Conservation (phyloP, 2,888 invertebrate genomes). For the Euzetes globulus region DNA sequence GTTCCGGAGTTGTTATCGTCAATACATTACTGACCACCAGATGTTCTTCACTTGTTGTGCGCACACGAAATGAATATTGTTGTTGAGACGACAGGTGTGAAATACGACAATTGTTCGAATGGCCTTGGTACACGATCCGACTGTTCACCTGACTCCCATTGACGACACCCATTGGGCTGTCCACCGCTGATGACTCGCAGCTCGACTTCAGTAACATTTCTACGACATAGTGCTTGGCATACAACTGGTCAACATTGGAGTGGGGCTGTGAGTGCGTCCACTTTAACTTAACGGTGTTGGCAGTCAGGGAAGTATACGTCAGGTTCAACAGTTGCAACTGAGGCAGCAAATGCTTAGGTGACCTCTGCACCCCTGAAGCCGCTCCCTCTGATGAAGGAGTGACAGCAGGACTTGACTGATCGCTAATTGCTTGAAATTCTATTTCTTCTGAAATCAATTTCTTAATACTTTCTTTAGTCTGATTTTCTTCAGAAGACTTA, state of each 20-base stretch:
- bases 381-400: neutral
- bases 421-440: neutral
- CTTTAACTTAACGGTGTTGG: constrained; percentile 60
- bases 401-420: neutral
- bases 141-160: neutral
- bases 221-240: constrained; percentile 31
- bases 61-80: constrained; percentile 36
- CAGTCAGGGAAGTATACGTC: constrained; percentile 49
- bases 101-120: constrained; percentile 23
- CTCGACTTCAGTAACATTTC: constrained; percentile 36
- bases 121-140: constrained; percentile 35
- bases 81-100: constrained; percentile 27
- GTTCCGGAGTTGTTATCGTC: constrained; percentile 33
- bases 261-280: constrained; percentile 66
- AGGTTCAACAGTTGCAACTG: constrained; percentile 30
- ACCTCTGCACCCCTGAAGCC: constrained; percentile 31
- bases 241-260: neutral
- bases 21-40: constrained; percentile 33
- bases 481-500: neutral
- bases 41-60: constrained; percentile 18
- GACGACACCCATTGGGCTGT: neutral
- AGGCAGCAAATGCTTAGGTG: constrained; percentile 35
- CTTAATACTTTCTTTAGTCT: constrained; percentile 11
- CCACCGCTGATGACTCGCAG: neutral
- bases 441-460: neutral